Conservation (phyloP, 1,140 invertebrate genomes). For the Drosophila santomea region DNA sequence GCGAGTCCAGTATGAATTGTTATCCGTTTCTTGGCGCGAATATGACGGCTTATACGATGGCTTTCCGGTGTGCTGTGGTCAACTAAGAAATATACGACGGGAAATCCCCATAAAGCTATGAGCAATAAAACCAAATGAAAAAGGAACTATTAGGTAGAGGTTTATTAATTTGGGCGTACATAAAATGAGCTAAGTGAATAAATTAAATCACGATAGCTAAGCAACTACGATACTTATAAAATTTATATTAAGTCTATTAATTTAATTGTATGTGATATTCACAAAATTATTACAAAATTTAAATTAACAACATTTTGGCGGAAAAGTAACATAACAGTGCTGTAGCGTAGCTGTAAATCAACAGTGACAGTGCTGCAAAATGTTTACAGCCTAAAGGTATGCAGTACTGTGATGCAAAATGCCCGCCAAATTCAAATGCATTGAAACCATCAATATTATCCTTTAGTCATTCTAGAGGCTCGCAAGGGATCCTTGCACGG, state of each 20-base stretch:
- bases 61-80: conserved; percentile 32
- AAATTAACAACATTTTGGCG: neutral
- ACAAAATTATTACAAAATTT: neutral
- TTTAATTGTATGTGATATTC: too few species aligned
- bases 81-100: conserved; percentile 5
- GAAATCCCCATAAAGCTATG: conserved; percentile 18
- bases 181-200: neutral
- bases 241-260: too few species aligned
- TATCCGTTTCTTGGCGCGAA: conserved; percentile 35
- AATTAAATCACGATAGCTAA: neutral
- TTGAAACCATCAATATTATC: conserved; percentile 45
- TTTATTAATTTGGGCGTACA: neutral
- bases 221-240: neutral
- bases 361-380: conserved; percentile 1
- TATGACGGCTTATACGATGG: conserved; percentile 34
- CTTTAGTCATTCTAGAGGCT: conserved; percentile 1
- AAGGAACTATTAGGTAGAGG: neutral
- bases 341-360: neutral
- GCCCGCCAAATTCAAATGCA: conserved; percentile 22
- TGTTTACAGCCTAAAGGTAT: neutral
- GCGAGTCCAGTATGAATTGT: conserved; percentile 14
- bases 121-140: conserved; percentile 4
- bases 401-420: neutral
- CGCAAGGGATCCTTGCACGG: conserved; percentile 7
- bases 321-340: neutral